Evolutionary conservation across 2,113 vertebrate genomes (phyloP), one percentile per base, ranked within the genome.

Genomic region (Cyrtonyx montezumae): DNA sequence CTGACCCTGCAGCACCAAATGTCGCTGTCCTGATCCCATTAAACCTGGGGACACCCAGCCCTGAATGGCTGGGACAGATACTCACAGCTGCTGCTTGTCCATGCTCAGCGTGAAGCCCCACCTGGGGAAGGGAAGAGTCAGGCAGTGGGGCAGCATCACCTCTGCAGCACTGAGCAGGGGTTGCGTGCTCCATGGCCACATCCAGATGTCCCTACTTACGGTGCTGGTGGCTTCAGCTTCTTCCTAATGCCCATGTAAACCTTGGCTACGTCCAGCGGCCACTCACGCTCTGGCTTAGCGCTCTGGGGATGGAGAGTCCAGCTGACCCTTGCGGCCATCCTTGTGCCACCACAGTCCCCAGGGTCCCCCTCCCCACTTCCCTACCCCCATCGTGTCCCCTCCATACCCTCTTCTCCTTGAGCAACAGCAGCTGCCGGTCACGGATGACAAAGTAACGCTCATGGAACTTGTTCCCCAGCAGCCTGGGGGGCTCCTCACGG

Each of bases 81-180:
- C 99, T 99, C 93, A 99, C 99, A 99, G 98, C 79, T 99, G 99
- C 94, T 99, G 98, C 96, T 99, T 99, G 87, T 99, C 98, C 79
- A 99, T 94, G 73, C 96, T 98, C 93, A 99, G 92, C 0, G 99
- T 99, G 94, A 99, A 99, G 34, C 99, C 99, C 99, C 99, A 99
- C 91, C 99, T 99, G 92, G 21, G 56, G 46, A 94, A 91, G 87
- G 69, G 85, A 91, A 40, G 56, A 84, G 13, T 22, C 34, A 36
- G 30, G 46, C 51, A 78, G 11, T 79, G 55, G 51, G 42, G 28
- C 42, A 46, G 25, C 40, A n/a, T 16, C 23, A 12, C 95, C 25
- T 19, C 37, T 49, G 32, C 20, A 48, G 40, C 0, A 1, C n/a
- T 23, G 9, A 1, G 2, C 6, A 12, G 37, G 18, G 61, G 25